Base-by-base conservation (phyloP, 2,888 invertebrate genomes). In the Crocallis elinguaria region DNA sequence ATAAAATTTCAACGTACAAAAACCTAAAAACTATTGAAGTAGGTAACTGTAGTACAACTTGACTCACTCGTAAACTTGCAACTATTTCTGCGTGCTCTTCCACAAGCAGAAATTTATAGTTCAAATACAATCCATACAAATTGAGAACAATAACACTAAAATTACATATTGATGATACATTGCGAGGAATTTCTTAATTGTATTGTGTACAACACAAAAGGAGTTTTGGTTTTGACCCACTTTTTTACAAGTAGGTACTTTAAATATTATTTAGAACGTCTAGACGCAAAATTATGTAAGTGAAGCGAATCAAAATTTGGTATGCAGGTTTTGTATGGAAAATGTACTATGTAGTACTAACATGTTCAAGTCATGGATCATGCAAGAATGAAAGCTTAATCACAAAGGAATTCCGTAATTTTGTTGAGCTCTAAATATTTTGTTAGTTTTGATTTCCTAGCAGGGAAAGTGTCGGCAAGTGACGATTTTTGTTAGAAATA, bases 181-280 rank as follows among this genome's bases (percentile, higher is more conserved):
- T 62, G 61, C 57, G 57, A 42, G 5, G 44, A 30, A 48, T 66
- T 62, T 64, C 57, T 60, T 67, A 71, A 71, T 62, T 68, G 69
- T 60, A 74, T 77, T 74, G 74, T 74, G 52, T 49, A 41, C 42
- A 36, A 53, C 45, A 80, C 79, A 82, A 82, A 80, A 49, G 52
- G 73, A 73, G 67, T 62, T 70, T 62, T 65, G 62, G 56, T 65
- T 62, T 60, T 71, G 73, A 73, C 74, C 77, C 50, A 71, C 62
- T 69, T 79, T 56, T 57, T 49, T 19, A 48, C 33, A 59, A 60
- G 42, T 62, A 57, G 44, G 48, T 14, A 35, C 51, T 50, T 60
- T 49, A 61, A 60, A 64, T 60, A 32, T 36, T 35, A 58, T 60
- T 52, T 52, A 60, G 53, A 42, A 35, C 44, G 49, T 59, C 57